Evolutionary conservation across 2,113 vertebrate species (phyloP).

Genomic region (Tenebrosternarchus preto): DNA sequence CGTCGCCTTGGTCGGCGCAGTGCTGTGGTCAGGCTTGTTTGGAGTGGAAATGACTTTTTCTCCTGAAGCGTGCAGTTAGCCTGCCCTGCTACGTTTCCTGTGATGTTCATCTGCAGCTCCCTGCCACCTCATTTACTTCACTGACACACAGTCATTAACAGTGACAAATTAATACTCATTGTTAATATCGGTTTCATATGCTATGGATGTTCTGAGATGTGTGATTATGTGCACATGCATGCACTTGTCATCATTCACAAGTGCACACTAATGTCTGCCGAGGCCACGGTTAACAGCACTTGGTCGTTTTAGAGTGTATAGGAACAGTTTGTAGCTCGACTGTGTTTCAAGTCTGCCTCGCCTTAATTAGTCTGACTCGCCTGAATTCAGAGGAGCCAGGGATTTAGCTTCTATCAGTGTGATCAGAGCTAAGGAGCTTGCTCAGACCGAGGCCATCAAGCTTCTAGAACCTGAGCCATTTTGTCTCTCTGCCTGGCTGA

Average conservation of each 20-base stretch:
- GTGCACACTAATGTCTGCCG: background rate
- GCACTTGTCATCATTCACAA: background rate
- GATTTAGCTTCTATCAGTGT: conserved; percentile 24
- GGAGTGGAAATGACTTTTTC: conserved; percentile 62
- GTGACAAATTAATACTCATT: conserved; percentile 10
- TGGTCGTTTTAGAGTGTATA: background rate
- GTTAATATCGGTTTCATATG: background rate
- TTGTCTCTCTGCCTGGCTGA: background rate
- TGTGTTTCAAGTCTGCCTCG: conserved; percentile 24
- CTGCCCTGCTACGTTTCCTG: too few species aligned
- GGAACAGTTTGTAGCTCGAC: background rate
- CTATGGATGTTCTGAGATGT: background rate
- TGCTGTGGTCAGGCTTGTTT: conserved; percentile 30
- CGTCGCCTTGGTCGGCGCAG: background rate
- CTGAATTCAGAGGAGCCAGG: conserved; percentile 1
- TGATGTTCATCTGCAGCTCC: conserved; percentile 18
- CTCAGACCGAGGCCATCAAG: background rate
- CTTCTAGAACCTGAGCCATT: conserved; percentile 13
- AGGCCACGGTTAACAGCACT: background rate
- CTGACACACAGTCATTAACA: conserved; percentile 21
- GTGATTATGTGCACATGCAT: background rate
- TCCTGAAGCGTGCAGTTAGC: conserved; percentile 63
- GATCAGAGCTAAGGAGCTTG: conserved; percentile 20
- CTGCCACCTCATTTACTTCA: conserved; percentile 16
- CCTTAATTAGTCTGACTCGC: conserved; percentile 17